A percentile compares a stretch with the other conserved stretches of the same genome.
Evolutionary conservation across 2,797 vertebrate genomes (phyloP).

Genomic region (Gambusia yucatana): DNA sequence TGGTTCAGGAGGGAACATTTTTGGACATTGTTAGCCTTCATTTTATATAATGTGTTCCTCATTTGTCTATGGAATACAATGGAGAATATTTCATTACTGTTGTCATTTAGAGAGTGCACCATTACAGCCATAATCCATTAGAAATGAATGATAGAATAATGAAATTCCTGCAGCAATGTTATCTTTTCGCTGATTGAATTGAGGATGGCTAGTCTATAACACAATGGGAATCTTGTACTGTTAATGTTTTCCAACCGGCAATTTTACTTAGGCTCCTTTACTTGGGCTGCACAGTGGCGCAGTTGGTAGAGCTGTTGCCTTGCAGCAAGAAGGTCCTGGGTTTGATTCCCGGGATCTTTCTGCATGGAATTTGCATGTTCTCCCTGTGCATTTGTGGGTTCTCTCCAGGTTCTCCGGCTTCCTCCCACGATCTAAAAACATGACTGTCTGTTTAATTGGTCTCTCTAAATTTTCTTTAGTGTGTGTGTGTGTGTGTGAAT

Average conservation of each 20-base stretch:
- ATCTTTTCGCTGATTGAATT: constrained; percentile 36
- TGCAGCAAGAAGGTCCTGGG: too few species aligned
- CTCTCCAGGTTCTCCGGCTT: too few species aligned
- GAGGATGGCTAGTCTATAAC: constrained; percentile 6
- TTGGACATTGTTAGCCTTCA: constrained; percentile 65
- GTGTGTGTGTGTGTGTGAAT: too few species aligned
- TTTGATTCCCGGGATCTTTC: too few species aligned
- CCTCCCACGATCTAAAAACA: too few species aligned
- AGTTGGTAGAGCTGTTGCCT: too few species aligned
- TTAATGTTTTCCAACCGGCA: constrained; percentile 23
- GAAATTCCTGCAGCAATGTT: constrained; percentile 36
- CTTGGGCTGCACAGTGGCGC: too few species aligned
- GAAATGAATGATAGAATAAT: constrained; percentile 49
- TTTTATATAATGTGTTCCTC: constrained; percentile 55
- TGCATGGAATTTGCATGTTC: too few species aligned
- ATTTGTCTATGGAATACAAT: constrained; percentile 59
- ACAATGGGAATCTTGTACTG: constrained; percentile 24
- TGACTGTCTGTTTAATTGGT: too few species aligned
- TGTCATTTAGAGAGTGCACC: constrained; percentile 56
- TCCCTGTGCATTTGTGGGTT: too few species aligned
- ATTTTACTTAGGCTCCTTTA: constrained; percentile 7
- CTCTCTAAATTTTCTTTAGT: too few species aligned
- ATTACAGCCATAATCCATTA: constrained; percentile 45
- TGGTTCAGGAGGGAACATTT: constrained; percentile 55
- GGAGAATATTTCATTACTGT: constrained; percentile 60